Percentiles rank a stretch among this genome's conserved stretches.
Evolutionary conservation across 2,888 invertebrate species (phyloP).

Genomic region (Acrocyrtus sp.): DNA sequence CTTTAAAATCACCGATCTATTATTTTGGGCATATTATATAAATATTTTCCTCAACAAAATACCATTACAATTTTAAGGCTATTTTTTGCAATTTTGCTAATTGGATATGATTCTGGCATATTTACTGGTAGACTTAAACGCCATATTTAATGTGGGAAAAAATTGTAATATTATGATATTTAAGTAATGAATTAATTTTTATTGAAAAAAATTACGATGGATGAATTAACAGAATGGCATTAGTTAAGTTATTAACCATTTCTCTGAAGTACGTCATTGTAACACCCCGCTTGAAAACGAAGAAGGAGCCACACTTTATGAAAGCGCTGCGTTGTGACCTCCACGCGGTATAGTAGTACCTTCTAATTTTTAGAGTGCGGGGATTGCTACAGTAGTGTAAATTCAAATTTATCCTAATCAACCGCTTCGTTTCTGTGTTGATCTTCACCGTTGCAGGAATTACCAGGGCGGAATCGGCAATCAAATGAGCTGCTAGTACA

Average conservation of each 20-base stretch:
- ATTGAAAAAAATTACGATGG: not conserved
- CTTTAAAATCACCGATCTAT: too few species aligned
- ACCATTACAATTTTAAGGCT: too few species aligned
- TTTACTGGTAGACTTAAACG: too few species aligned
- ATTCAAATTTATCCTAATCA: not conserved
- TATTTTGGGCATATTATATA: too few species aligned
- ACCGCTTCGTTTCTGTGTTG: not conserved
- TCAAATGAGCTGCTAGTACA: not conserved
- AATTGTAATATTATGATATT: too few species aligned
- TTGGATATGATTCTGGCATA: too few species aligned
- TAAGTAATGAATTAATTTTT: too few species aligned
- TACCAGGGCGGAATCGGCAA: not conserved
- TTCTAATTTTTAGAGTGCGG: not conserved
- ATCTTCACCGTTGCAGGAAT: not conserved
- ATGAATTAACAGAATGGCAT: slow-evolving; percentile 7
- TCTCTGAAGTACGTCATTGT: not conserved
- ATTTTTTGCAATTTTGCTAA: too few species aligned
- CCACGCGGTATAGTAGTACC: not conserved
- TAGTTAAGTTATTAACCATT: not conserved
- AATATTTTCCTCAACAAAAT: too few species aligned
- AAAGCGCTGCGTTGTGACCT: not conserved
- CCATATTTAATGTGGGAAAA: too few species aligned
- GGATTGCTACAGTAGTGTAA: not conserved
- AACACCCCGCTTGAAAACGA: not conserved
- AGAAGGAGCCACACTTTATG: not conserved